A percentile compares a stretch with the other conserved stretches of the same genome.
Conservation (phyloP, 1,140 invertebrate genomes). For the Saxidomus purpurata region DNA sequence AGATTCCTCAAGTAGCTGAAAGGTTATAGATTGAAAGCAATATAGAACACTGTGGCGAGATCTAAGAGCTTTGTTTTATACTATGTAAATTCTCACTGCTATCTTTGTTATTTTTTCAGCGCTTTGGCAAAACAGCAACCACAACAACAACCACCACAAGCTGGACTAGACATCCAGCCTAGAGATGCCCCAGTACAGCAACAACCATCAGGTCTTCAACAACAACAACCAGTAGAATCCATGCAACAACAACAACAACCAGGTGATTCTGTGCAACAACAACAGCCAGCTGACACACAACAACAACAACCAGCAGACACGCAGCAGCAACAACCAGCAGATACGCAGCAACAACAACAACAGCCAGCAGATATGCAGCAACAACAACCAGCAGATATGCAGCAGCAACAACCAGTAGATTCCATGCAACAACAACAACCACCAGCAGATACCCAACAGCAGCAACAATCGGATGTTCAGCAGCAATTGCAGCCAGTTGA, state of each 20-base stretch:
- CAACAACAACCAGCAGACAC: not conserved
- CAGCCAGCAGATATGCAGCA: not conserved
- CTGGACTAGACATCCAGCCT: not conserved
- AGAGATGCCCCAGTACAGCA: not conserved
- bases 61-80: no score
- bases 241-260: conserved; percentile 19
- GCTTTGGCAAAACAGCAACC: not conserved
- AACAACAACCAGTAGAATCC: not conserved
- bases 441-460: not conserved
- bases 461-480: not conserved
- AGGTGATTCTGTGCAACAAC: not conserved
- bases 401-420: not conserved
- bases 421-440: not conserved
- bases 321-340: not conserved
- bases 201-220: not conserved
- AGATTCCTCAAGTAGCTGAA: no score
- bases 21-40: no score
- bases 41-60: no score
- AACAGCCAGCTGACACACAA: not conserved
- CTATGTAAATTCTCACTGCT: no score
- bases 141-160: not conserved
- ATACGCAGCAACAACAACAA: not conserved
- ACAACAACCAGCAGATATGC: not conserved
- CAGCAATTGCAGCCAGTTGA: not conserved
- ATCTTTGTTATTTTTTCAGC: not conserved